phyloP scores from a whole-genome alignment of 2,113 vertebrate genomes.

The Nematolebias whitei region DNA sequence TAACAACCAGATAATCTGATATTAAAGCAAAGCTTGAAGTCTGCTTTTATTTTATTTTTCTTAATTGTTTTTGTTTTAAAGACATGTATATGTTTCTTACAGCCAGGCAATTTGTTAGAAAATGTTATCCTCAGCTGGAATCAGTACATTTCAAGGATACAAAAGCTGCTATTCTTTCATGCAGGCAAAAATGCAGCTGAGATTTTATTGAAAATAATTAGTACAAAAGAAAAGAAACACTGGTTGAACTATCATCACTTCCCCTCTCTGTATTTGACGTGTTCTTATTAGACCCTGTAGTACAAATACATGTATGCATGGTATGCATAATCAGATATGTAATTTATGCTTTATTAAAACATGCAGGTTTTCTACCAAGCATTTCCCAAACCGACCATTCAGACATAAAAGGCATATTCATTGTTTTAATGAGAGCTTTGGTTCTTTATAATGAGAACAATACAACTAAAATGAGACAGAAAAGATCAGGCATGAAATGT shows the following conservation, averaged over 20 bases:
- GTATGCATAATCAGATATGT: too few relatives aligned
- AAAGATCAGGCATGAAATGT: too few relatives aligned
- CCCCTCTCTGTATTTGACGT: not conserved
- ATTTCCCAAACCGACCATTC: too few relatives aligned
- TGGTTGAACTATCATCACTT: not conserved
- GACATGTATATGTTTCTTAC: constrained; percentile 17
- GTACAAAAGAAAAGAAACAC: not conserved
- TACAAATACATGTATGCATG: too few relatives aligned
- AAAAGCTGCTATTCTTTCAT: constrained; percentile 46
- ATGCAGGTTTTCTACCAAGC: too few relatives aligned
- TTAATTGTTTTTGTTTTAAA: constrained; percentile 8
- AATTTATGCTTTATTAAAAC: too few relatives aligned
- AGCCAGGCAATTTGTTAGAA: constrained; percentile 40
- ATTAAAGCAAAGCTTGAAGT: not conserved
- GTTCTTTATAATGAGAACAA: too few relatives aligned
- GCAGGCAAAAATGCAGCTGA: constrained; percentile 13
- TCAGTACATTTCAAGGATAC: constrained; percentile 44
- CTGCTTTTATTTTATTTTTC: not conserved
- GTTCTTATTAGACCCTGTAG: constrained; percentile 8
- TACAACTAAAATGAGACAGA: too few relatives aligned
- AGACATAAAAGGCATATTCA: too few relatives aligned
- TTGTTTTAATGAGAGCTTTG: too few relatives aligned
- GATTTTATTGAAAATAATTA: constrained; percentile 3
- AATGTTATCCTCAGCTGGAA: constrained; percentile 44
- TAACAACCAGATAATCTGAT: not conserved